Base-by-base conservation (phyloP, 64 coral and sea anemone genomes). In the Pocillopora damicornis region DNA sequence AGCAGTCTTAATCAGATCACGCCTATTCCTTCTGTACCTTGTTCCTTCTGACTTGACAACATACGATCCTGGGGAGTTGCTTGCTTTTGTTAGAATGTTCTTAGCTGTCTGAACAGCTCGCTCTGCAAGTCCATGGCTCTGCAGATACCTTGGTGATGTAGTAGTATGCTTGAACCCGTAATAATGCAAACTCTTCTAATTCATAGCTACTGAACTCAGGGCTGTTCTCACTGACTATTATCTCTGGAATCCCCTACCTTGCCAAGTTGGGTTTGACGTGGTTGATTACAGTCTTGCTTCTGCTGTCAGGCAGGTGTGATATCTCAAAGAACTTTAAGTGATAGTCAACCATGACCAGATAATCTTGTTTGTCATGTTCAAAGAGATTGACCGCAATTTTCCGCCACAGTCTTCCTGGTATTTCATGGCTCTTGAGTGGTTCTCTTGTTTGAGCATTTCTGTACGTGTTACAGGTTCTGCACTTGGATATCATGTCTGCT, bases 121-220 rank as follows among this genome's bases (percentile, higher is more conserved):
- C 65, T 86, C 82, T 38, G 34, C 63, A 37, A 69, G 61, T 89
- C 76, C 60, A 65, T 79, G 81, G n/a, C 78, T 79, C 20, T 81
- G 36, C 51, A 77, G 77, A 30, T 73, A 90, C 16, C 73, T 66
- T 34, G 78, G 88, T 79, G 59, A 79, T 59, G 1, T 89, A 37
- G 78, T 89, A 22, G 76, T 89, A 64, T 74, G 88, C 58, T 89
- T 76, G 38, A 88, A 88, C 15, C 86, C 74, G 35, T n/a, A n/a
- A n/a, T n/a, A n/a, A n/a, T n/a, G n/a, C n/a, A n/a, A n/a, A n/a
- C n/a, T n/a, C n/a, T n/a, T n/a, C n/a, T n/a, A n/a, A n/a, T n/a
- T 88, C 67, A 13, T 15, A 11, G 35, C 58, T 66, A 6, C 30
- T 22, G 8, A 79, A 89, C 61, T 89, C 35, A 20, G 76, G 63